Base-by-base conservation (phyloP, 2,113 vertebrate genomes). In the Corythornis madagascariensis region DNA sequence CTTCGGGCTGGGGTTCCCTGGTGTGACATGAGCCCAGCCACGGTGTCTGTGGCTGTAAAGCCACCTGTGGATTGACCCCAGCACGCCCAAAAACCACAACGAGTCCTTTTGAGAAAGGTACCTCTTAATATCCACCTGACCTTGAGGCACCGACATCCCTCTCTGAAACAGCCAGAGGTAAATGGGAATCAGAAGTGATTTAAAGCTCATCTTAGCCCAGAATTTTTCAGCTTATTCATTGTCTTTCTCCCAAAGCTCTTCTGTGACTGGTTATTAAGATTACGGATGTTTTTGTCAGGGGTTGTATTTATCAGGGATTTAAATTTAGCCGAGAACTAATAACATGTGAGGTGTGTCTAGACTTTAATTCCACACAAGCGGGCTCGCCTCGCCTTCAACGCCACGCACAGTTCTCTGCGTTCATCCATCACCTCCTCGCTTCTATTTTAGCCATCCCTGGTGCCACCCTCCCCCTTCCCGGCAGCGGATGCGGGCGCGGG, bases 241-340 rank as follows among this genome's bases (percentile, higher is more conserved):
- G 89, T 92, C 92, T 91, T 92, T 92, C 88, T 95, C 45, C 66
- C 72, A 79, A 16, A 83, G 81, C 86, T 89, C 79, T 55, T 83
- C 77, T n/a, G 72, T 86, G 92, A 70, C 80, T 31, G 74, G 71
- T 82, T 92, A 69, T 92, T 90, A 95, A 92, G 90, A 89, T 93
- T 95, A 91, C 24, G 7, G 82, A 93, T 95, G 86, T 86, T 94
- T 95, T 95, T 95, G 93, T 94, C 93, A 78, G 67, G 84, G 86
- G 84, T 82, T 85, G 78, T 89, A 83, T 97, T 95, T 95, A 92
- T 93, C 94, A 85, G 0, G 2, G 93, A 92, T 95, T 95, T 97
- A 92, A 93, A 94, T 97, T 91, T 81, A 96, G 89, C 93, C 86
- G 74, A 85, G 86, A 85, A 86, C 86, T 88, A 92, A 91, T 91